Conservation (phyloP, 2,888 invertebrate species). For the Xestia c-nigrum region DNA sequence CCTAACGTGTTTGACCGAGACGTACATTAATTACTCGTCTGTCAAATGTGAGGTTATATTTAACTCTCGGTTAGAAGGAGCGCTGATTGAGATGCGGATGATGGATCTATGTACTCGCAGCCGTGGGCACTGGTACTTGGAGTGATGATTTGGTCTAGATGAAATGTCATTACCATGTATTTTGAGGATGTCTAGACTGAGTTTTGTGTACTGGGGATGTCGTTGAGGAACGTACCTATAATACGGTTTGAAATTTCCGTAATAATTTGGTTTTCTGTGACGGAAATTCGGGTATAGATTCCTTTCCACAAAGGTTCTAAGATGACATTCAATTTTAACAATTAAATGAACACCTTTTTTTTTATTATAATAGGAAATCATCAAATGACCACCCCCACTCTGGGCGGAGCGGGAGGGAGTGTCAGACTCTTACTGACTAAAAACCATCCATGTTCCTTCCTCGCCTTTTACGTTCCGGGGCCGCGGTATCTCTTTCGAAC, state of each 20-base stretch:
- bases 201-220: conserved; percentile 11
- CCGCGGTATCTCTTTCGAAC: too few relatives aligned
- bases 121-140: conserved; percentile 3
- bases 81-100: conserved; percentile 52
- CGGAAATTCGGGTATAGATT: not conserved
- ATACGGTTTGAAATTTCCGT: not conserved
- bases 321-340: not conserved
- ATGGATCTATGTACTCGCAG: conserved; percentile 37
- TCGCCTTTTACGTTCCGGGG: too few relatives aligned
- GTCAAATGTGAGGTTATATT: conserved; percentile 62
- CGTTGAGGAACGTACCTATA: not conserved
- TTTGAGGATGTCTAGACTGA: conserved; percentile 37
- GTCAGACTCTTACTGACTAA: too few relatives aligned
- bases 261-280: not conserved
- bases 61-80: conserved; percentile 52
- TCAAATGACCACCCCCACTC: too few relatives aligned
- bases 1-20: conserved; percentile 32
- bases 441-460: too few relatives aligned
- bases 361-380: too few relatives aligned
- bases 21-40: conserved; percentile 61
- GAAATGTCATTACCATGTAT: conserved; percentile 60
- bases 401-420: too few relatives aligned
- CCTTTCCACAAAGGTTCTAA: not conserved
- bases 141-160: conserved; percentile 31
- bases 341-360: too few relatives aligned